Conservation (phyloP, 2,797 vertebrate species). For the Hypotaenidia philippensis region DNA sequence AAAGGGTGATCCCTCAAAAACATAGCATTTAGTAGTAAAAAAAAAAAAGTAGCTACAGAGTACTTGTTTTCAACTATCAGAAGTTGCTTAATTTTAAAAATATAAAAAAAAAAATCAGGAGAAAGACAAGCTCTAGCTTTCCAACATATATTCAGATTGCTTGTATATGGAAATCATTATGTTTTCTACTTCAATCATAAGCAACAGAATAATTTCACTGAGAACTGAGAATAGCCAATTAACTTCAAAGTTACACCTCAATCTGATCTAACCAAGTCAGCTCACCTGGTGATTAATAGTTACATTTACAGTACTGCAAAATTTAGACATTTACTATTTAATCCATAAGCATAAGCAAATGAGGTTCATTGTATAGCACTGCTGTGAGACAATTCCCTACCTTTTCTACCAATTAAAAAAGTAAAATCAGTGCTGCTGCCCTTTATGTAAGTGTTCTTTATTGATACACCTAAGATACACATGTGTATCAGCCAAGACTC, state of each 20-base stretch:
- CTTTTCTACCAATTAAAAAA: not conserved
- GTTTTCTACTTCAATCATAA: not conserved
- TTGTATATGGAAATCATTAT: not conserved
- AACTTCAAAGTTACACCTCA: not conserved
- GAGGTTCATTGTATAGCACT: fast-evolving
- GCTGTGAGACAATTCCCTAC: not conserved
- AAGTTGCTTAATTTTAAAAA: not conserved
- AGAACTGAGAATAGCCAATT: not conserved
- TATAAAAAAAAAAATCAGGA: not conserved
- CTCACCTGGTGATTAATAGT: not conserved
- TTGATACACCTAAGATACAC: not conserved
- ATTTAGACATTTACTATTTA: not conserved
- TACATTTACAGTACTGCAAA: not conserved
- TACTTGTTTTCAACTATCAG: not conserved
- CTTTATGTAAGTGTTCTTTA: not conserved
- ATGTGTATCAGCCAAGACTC: not conserved
- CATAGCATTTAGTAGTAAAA: not conserved
- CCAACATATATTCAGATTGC: not conserved
- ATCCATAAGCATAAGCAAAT: not conserved
- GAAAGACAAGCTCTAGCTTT: not conserved
- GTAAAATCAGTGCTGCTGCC: not conserved
- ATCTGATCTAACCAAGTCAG: not conserved
- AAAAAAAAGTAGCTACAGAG: not conserved
- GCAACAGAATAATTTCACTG: not conserved
- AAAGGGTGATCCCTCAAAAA: not conserved